Evolutionary conservation across 2,888 invertebrate species (phyloP).

Genomic region (Drosophila pseudotalamancana): DNA sequence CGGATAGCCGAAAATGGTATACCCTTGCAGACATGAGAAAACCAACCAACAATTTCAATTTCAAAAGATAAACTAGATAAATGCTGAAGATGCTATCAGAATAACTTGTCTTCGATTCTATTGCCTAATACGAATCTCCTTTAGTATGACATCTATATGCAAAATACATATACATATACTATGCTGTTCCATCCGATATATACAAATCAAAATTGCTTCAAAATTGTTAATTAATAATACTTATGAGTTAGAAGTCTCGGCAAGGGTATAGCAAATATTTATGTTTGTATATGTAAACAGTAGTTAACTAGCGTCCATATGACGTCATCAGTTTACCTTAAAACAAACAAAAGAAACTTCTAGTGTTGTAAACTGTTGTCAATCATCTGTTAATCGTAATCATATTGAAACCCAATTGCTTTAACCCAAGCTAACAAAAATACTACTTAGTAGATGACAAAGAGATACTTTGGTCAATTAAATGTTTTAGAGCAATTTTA

Average conservation of each 20-base stretch:
- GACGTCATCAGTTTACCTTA: slow-evolving; percentile 37
- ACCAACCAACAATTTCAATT: no score
- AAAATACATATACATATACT: no score
- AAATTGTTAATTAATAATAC: not conserved
- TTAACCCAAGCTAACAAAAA: slow-evolving; percentile 27
- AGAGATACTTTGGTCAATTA: slow-evolving; percentile 70
- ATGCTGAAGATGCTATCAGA: no score
- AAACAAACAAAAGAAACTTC: not conserved
- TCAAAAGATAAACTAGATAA: no score
- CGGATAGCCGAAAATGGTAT: slow-evolving; percentile 12
- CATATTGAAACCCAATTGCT: slow-evolving; percentile 43
- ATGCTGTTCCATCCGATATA: no score
- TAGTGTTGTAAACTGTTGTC: slow-evolving; percentile 39
- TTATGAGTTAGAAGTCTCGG: not conserved
- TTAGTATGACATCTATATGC: no score
- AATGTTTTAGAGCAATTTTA: slow-evolving; percentile 79
- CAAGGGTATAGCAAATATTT: slow-evolving; percentile 2
- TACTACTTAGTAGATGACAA: slow-evolving; percentile 55
- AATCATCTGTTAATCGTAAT: slow-evolving; percentile 44
- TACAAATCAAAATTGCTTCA: no score
- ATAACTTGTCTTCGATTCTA: no score
- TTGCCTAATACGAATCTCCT: no score
- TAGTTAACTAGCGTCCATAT: slow-evolving; percentile 55
- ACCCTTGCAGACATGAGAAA: slow-evolving; percentile 8
- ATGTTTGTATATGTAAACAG: slow-evolving; percentile 42